A percentile compares a stretch with the other conserved stretches of the same genome.
phyloP scores from a whole-genome alignment of 92 coral and sea anemone genomes.

The Palythoa grandiflora region DNA sequence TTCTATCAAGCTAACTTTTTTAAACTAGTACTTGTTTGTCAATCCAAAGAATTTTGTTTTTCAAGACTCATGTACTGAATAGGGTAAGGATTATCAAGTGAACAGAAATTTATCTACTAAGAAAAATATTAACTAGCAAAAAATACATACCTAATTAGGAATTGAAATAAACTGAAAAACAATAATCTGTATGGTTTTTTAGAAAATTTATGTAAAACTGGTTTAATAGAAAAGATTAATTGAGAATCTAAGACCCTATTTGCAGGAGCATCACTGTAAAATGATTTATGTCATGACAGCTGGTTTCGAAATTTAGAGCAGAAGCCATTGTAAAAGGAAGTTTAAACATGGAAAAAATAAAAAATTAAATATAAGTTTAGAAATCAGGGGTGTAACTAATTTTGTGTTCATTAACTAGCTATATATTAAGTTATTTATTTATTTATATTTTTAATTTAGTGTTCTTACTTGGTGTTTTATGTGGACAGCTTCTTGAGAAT shows the following conservation, averaged over 20 bases:
- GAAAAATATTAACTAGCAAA: background rate
- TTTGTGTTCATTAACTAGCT: constrained; percentile 7
- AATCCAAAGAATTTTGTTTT: background rate
- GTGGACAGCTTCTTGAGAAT: background rate
- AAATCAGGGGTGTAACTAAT: constrained; percentile 4
- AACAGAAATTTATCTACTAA: background rate
- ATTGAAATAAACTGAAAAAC: background rate
- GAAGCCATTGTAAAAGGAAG: background rate
- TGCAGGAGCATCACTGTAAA: background rate
- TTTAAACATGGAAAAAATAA: background rate
- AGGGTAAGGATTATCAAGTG: background rate
- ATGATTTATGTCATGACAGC: background rate
- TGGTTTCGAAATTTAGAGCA: background rate
- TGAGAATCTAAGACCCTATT: background rate
- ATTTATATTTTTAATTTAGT: constrained; percentile 6
- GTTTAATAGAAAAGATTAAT: background rate
- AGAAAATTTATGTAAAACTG: background rate
- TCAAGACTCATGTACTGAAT: background rate
- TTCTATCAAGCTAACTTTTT: background rate
- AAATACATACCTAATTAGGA: background rate
- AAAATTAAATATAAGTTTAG: background rate
- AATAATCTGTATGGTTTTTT: background rate
- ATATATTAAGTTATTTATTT: constrained; percentile 1
- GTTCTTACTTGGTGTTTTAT: constrained; percentile 10
- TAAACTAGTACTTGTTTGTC: background rate